Base-by-base conservation (phyloP, 2,797 vertebrate genomes). In the Silurus lanzhouensis region DNA sequence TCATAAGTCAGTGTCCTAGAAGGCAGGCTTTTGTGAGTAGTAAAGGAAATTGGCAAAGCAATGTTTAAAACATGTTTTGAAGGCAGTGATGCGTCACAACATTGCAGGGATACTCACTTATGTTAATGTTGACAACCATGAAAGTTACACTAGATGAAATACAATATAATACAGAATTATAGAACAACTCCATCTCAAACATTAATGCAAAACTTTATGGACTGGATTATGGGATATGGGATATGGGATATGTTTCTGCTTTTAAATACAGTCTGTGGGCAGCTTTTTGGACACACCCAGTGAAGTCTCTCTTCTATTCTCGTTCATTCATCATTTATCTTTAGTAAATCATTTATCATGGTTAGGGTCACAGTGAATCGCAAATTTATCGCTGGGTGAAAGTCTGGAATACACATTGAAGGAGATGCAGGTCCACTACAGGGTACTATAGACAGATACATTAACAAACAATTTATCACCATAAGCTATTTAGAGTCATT, bases 11-110 rank as follows among this genome's bases (percentile, higher is more conserved):
- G 12, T 44, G 58, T 61, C 76, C 76, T 61, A 61, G 27, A 44
- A 61, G 19, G 57, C 12, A 78, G 31, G 58, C 8, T 61, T 61
- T 78, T 61, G 31, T 78, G 31, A 78, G 20, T 61, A 61, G 27
- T 44, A 78, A 77, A 60, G 20, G 57, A 31, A 27, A 44, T 27
- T 78, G 44, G 76, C n/a, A 78, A 78, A 25, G 76, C 44, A 61
- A 78, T 78, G 76, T 46, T 78, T 60, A 78, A 61, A 78, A 78
- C 57, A 78, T 78, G 75, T 57, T 44, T 61, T 19, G 5, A 61
- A 78, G 31, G 57, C 27, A 78, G 19, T 5, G 31, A 22, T 61
- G 57, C 17, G 1, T 77, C 27, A 38, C 27, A 38, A 22, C 55
- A 12, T 38, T 60, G 74, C 58, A 5, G 38, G 57, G 10, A 22